phyloP scores from a whole-genome alignment of 2,888 invertebrate species.

The Antitype chi region DNA sequence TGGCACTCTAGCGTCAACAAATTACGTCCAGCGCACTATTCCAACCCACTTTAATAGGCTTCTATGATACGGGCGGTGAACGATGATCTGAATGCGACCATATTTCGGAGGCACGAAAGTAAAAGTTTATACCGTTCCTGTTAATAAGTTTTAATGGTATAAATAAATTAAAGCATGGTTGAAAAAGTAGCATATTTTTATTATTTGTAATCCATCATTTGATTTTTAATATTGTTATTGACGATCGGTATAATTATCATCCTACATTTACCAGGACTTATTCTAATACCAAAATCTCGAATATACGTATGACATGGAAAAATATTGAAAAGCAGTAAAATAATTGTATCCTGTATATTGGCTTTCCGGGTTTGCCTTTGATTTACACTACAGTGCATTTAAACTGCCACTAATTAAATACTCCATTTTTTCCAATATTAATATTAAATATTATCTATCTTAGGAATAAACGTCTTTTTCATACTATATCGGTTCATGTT shows the following conservation, averaged over 20 bases:
- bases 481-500: background rate
- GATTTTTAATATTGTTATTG: background rate
- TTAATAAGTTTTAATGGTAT: background rate
- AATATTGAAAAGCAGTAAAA: background rate
- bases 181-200: background rate
- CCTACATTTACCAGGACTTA: background rate
- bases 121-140: constrained; percentile 20
- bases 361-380: background rate
- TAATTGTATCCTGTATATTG: background rate
- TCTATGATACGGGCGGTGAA: constrained; percentile 17
- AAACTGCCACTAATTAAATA: background rate
- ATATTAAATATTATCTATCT: background rate
- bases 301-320: background rate
- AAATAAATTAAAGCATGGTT: background rate
- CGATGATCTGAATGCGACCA: constrained; percentile 2
- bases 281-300: background rate
- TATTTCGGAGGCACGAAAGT: background rate
- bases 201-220: background rate
- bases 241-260: background rate
- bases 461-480: background rate
- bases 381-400: constrained; percentile 15
- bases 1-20: constrained; percentile 41
- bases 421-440: too few relatives aligned
- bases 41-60: constrained; percentile 31
- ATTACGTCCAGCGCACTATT: constrained; percentile 33